These are phyloP conservation scores for Cotesia vestalis DNA, from an alignment of 1,140 invertebrate genomes.

Conservation along the genomic window DNA sequence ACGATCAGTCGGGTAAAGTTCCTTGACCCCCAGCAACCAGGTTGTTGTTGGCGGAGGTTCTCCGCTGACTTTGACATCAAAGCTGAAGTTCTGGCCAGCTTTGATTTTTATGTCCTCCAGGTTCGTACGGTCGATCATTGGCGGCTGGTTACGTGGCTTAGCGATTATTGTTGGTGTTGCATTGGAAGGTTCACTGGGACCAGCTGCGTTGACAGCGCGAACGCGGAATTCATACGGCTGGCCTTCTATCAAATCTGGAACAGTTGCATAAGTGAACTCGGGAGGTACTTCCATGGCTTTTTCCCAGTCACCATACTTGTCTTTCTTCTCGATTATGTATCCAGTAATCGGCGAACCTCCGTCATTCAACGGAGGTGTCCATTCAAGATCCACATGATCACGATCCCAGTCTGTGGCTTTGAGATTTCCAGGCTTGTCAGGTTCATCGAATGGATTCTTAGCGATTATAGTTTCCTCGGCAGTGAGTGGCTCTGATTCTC, in stretches of 20 bases:
- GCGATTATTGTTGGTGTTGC: constrained; percentile 88
- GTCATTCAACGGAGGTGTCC: constrained; percentile 82
- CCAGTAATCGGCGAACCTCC: constrained; percentile 88
- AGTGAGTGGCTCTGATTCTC: constrained; percentile 93
- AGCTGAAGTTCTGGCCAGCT: constrained; percentile 86
- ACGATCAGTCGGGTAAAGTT: constrained; percentile 75
- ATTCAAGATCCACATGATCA: constrained; percentile 90
- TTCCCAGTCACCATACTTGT: constrained; percentile 94
- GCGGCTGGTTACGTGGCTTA: constrained; percentile 86
- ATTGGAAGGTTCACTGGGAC: constrained; percentile 90
- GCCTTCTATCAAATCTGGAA: constrained; percentile 90
- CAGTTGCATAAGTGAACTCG: constrained; percentile 81
- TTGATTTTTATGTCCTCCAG: constrained; percentile 86
- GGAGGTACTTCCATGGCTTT: constrained; percentile 86
- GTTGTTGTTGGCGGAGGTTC: constrained; percentile 90
- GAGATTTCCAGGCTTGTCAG: constrained; percentile 90
- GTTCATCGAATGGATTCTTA: constrained; percentile 96
- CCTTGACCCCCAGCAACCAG: constrained; percentile 82
- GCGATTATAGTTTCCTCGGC: constrained; percentile 87
- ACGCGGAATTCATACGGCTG: constrained; percentile 92
- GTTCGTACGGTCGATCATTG: constrained; percentile 88
- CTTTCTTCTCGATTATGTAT: constrained; percentile 92
- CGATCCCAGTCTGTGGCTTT: constrained; percentile 96
- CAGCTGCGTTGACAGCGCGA: constrained; percentile 89
- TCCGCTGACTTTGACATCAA: constrained; percentile 85